Evolutionary conservation across 2,888 invertebrate species (phyloP), one percentile per base, ranked within the genome.

Genomic region (Bombyx huttoni): DNA sequence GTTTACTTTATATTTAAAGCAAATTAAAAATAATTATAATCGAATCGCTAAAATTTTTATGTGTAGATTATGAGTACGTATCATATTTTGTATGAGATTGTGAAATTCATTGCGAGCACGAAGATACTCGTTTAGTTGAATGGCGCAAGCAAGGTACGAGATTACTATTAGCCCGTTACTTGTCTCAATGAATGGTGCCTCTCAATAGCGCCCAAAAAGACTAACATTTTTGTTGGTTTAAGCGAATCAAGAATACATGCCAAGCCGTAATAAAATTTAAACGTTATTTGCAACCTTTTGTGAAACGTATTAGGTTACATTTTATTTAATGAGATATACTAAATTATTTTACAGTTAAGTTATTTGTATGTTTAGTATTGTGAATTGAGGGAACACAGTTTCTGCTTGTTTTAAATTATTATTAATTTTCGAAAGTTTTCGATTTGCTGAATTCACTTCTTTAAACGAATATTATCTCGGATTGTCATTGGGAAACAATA

Each of bases 101-200:
- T 40, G 8, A 40, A 49, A 55, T 24, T 24, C 49, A 56, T 52
- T 70, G 63, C 65, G 57, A 55, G 47, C 57, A 54, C 63, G 79
- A 78, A 59, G 68, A 75, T 83, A 82, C 81, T 51, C 58, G 65
- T 57, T 68, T 69, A 77, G 71, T 81, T 84, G 85, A 85, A 85
- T 84, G 85, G 82, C 80, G 75, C 70, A 73, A 78, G 70, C 75
- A 74, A 78, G 80, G 75, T 74, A 64, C 71, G 69, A 81, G 78
- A 81, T 79, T 81, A 84, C 82, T 84, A 84, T 83, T 80, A 81
- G 79, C 75, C 85, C 85, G 85, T 85, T 85, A 85, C 78, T 84
- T 81, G 76, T 80, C 80, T 86, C 78, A 85, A 85, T 86, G 85
- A 84, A 84, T 83, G 81, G 79, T 78, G 73, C 73, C 75, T 77